Base-by-base conservation (phyloP, 2,113 vertebrate genomes). In the Hirundichthys speculiger region DNA sequence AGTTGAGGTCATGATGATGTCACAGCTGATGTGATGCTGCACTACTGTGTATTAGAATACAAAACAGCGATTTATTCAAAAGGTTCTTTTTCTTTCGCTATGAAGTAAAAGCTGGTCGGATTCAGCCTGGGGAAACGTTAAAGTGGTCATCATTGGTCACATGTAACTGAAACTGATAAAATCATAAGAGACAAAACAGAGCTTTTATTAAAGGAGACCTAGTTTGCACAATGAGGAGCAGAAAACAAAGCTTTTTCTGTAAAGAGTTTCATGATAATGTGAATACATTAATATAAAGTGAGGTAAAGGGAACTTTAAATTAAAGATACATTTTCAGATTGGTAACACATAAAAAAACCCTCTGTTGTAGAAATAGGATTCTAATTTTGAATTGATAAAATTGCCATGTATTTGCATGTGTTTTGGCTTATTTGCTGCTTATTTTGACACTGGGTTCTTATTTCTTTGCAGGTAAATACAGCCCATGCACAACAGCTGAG, bases 401-500 rank as follows among this genome's bases (percentile, higher is more conserved):
- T n/a, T 12, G 0, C 12, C 3, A 24, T 64, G 25, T 20, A 38
- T 61, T n/a, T 30, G 10, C 34, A 24, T n/a, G 11, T 51, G 4
- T 57, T 63, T 1, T 9, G 40, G 4, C 3, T 58, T 46, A 38
- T 53, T 14, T 74, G 21, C 45, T 64, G 50, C 39, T 57, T 50
- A 20, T 46, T 1, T 21, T 19, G 69, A 80, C 30, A 7, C 14
- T 62, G 34, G 20, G 58, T 49, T 70, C 46, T 71, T 85, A 62
- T 88, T 46, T 77, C 85, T 56, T 88, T 91, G 43, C 93, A 98
- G 96, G 85, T 92, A 95, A 92, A 92, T 84, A 85, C 12, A 88
- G 69, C 75, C 85, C 78, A 27, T 94, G 93, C 90, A 92, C 94
- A 84, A 93, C 93, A 90, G 90, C 93, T 81, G 94, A 96, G 96